Percentiles rank a stretch among this genome's conserved stretches.
Conservation (phyloP, 2,113 vertebrate species). For the Brachyistius frenatus region DNA sequence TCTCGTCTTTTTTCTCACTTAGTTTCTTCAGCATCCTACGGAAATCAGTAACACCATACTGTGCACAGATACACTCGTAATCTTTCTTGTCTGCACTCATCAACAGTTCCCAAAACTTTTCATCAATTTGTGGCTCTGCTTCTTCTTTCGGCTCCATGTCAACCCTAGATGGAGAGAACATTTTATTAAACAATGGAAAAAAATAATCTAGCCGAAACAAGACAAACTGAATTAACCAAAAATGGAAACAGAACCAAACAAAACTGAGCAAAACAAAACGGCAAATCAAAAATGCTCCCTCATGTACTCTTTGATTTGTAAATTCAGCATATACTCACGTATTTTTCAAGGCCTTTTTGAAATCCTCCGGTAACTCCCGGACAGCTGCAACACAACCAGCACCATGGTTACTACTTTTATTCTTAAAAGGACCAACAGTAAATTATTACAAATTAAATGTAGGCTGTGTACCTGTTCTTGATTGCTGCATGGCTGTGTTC, state of each 20-base stretch:
- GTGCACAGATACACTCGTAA: slow-evolving; percentile 88
- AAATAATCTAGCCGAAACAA: neutral
- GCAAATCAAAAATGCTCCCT: neutral
- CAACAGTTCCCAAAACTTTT: slow-evolving; percentile 89
- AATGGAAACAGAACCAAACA: neutral
- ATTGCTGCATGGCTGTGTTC: slow-evolving; percentile 80
- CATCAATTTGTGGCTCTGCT: slow-evolving; percentile 74
- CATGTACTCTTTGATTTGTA: neutral
- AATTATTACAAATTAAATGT: neutral
- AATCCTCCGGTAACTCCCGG: slow-evolving; percentile 73
- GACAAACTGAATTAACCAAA: neutral
- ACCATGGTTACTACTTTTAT: neutral
- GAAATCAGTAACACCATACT: slow-evolving; percentile 89
- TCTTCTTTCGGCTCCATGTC: slow-evolving; percentile 39
- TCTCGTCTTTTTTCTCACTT: slow-evolving; percentile 84
- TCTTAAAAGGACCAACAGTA: neutral
- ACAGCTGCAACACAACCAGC: slow-evolving; percentile 60
- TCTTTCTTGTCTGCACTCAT: slow-evolving; percentile 88
- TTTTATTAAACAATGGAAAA: neutral
- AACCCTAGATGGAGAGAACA: slow-evolving; percentile 43
- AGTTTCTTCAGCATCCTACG: slow-evolving; percentile 90
- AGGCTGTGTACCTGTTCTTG: slow-evolving; percentile 71
- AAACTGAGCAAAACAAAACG: neutral
- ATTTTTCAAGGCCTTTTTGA: slow-evolving; percentile 75
- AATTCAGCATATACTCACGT: slow-evolving; percentile 44